Base-by-base conservation (phyloP, 2,888 invertebrate species). In the Pharmacophagus antenor region DNA sequence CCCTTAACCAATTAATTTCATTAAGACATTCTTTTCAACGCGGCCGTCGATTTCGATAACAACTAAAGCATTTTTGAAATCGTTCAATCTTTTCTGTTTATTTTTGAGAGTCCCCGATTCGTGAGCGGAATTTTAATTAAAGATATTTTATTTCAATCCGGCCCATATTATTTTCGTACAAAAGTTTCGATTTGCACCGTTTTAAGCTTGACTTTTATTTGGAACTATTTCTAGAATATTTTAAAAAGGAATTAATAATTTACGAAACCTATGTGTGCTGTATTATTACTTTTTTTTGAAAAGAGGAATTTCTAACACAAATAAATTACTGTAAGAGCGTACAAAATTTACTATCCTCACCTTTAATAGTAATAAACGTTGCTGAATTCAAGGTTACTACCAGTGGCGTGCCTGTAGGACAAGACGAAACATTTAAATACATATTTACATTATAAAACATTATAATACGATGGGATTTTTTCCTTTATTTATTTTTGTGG, bases 41-140 rank as follows among this genome's bases (percentile, higher is more conserved):
- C 80, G 79, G 67, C 74, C 74, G 79, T 79, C 77, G 79, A 82
- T 78, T 79, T 74, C 72, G 71, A 78, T 77, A 79, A 75, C 76
- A 74, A 78, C 79, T 77, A 71, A 76, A 80, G 77, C 76, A 84
- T 85, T 78, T 82, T 76, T 77, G 63, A 76, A 79, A 84, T 82
- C 73, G 69, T 74, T 73, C 55, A 63, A 68, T 70, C 69, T 74
- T 69, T 68, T 64, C 67, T 70, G 74, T 77, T 76, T 77, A 73
- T 74, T 77, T 61, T 61, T 53, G 21, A 77, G 73, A 37, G 67
- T 65, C 67, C 66, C 70, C 65, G 71, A 77, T 73, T 75, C 76
- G 79, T 66, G 77, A 74, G 75, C 67, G 82, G 88, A 82, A 88
- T 88, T 84, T 88, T 89, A 88, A 88, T 87, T 84, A 84, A 80